A percentile compares a stretch with the other conserved stretches of the same genome.
These are phyloP conservation scores for Hippopotamyrus pictus DNA, from an alignment of 2,797 vertebrate genomes.

Conservation along the genomic window DNA sequence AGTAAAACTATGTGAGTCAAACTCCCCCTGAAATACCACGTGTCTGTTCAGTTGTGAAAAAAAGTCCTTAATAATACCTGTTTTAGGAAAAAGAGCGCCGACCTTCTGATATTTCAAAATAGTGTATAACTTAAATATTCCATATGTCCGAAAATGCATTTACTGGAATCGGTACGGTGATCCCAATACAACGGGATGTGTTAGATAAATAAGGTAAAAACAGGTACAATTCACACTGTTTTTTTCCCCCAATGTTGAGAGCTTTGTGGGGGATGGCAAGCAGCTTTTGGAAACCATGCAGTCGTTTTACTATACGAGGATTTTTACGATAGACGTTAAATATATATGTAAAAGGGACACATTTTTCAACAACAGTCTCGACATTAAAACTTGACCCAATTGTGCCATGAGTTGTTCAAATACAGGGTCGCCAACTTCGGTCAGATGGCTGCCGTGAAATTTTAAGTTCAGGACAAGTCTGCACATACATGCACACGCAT, in stretches of 20 bases:
- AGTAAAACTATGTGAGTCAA: neutral
- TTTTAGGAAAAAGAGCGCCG: neutral
- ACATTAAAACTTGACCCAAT: neutral
- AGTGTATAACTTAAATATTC: neutral
- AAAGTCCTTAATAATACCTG: neutral
- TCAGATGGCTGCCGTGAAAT: neutral
- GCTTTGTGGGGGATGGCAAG: neutral
- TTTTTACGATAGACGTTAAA: neutral
- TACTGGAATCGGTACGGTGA: neutral
- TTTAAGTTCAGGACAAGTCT: neutral
- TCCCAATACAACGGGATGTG: neutral
- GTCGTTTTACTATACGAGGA: neutral
- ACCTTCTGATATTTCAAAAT: neutral
- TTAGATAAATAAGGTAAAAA: neutral
- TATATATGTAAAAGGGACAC: neutral
- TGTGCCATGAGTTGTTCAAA: neutral
- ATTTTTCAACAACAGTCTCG: neutral
- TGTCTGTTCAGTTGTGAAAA: neutral
- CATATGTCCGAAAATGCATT: neutral
- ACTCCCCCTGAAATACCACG: neutral
- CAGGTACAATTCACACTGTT: neutral
- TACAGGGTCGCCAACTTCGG: neutral
- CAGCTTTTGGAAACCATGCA: neutral
- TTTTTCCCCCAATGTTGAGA: neutral
- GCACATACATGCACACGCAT: neutral